phyloP scores from a whole-genome alignment of 2,797 vertebrate species.

The Anas acuta region DNA sequence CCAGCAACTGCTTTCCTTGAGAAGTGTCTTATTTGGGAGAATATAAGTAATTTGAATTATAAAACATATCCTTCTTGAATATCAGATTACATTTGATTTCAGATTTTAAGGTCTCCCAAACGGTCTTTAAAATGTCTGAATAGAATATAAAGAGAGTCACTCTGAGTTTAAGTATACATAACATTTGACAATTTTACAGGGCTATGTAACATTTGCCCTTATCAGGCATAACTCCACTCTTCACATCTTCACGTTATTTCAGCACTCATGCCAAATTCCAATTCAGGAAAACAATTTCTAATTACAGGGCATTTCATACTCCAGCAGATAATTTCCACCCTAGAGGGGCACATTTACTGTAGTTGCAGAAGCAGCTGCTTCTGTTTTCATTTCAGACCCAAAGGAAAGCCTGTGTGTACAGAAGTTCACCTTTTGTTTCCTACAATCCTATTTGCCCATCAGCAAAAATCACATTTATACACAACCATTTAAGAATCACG shows the following conservation, averaged over 20 bases:
- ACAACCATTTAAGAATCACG: neutral
- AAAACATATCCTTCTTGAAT: neutral
- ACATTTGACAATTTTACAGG: neutral
- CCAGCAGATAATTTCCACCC: neutral
- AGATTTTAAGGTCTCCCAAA: neutral
- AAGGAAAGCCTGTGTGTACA: neutral
- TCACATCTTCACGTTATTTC: neutral
- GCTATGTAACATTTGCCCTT: neutral
- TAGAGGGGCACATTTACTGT: neutral
- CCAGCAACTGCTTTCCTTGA: neutral
- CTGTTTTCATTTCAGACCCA: neutral
- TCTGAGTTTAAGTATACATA: neutral
- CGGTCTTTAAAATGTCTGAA: neutral
- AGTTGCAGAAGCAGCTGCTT: neutral
- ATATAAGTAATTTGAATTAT: neutral
- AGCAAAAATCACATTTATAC: neutral
- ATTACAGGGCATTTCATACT: neutral
- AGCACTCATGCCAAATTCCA: neutral
- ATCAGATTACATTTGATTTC: neutral
- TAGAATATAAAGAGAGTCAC: neutral
- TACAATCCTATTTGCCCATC: rapidly evolving
- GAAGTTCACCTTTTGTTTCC: neutral
- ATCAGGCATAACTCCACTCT: neutral
- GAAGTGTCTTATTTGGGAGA: neutral
- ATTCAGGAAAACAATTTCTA: neutral